phyloP scores from a whole-genome alignment of 1,140 invertebrate genomes.

The Ericerus pela region DNA sequence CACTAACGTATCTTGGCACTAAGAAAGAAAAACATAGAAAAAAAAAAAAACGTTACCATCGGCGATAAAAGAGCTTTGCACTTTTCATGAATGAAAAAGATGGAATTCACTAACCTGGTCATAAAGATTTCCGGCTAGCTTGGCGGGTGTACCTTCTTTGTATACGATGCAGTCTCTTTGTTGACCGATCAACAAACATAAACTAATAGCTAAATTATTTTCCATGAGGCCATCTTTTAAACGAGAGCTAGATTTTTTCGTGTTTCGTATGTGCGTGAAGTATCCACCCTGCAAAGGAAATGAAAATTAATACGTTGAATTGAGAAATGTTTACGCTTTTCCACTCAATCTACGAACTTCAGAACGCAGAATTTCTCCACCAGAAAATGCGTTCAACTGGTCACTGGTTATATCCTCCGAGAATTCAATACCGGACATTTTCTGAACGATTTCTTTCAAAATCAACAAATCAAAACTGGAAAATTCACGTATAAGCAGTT shows the following conservation, averaged over 20 bases:
- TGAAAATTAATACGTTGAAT: conserved; percentile 7
- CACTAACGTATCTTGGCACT: conserved; percentile 95
- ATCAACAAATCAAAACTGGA: conserved; percentile 82
- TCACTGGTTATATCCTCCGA: conserved; percentile 91
- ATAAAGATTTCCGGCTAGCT: conserved; percentile 59
- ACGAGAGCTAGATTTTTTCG: conserved; percentile 87
- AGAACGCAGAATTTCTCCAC: conserved; percentile 84
- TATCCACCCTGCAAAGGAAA: conserved; percentile 60
- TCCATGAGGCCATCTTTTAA: conserved; percentile 88
- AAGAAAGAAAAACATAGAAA: conserved; percentile 26
- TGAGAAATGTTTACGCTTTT: neutral
- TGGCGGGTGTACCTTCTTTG: conserved; percentile 70
- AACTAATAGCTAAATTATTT: conserved; percentile 77
- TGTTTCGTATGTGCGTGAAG: conserved; percentile 91
- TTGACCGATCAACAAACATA: conserved; percentile 92
- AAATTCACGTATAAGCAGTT: too few species aligned
- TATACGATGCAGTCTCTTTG: conserved; percentile 88
- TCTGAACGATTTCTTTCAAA: conserved; percentile 94
- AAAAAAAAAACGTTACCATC: neutral
- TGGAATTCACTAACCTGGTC: conserved; percentile 25
- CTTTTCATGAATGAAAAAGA: too few species aligned
- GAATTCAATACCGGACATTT: conserved; percentile 97
- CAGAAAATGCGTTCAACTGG: conserved; percentile 88
- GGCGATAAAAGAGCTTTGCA: neutral
- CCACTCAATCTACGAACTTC: conserved; percentile 46